These are phyloP conservation scores for Thysanoteuthis rhombus DNA, from an alignment of 2,888 invertebrate genomes.

Conservation along the genomic window DNA sequence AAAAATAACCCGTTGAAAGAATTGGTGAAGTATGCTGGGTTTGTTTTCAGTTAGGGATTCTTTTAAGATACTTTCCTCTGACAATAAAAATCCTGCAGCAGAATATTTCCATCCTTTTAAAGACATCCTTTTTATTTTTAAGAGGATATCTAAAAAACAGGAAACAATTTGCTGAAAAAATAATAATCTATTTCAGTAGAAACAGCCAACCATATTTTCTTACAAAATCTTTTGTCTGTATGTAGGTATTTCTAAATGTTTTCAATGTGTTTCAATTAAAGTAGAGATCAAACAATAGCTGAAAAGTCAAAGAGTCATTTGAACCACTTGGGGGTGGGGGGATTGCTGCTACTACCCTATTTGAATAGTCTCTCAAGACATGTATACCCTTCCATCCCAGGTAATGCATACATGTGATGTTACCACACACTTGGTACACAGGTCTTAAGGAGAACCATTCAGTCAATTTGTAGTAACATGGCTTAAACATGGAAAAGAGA, in stretches of 20 bases:
- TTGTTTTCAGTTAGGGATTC: not conserved
- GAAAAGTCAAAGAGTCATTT: not conserved
- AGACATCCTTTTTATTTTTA: not conserved
- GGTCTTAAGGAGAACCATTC: not conserved
- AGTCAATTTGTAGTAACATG: not conserved
- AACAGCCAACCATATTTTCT: not conserved
- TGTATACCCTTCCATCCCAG: not conserved
- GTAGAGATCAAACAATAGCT: not conserved
- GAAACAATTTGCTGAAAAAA: not conserved
- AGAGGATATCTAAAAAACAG: not conserved
- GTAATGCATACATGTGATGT: not conserved
- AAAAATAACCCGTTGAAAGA: not conserved
- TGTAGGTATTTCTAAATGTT: not conserved
- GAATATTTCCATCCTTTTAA: not conserved
- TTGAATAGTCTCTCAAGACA: not conserved
- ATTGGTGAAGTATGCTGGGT: not conserved
- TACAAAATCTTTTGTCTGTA: not conserved
- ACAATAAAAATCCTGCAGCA: not conserved
- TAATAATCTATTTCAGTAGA: no score
- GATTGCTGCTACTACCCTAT: not conserved
- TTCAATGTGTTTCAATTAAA: not conserved
- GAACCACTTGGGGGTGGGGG: not conserved
- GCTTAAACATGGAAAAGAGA: not conserved
- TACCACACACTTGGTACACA: conserved; percentile 12
- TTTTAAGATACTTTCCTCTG: not conserved